Evolutionary conservation across 2,888 invertebrate genomes (phyloP).

Genomic region (Gastrophysa polygoni): DNA sequence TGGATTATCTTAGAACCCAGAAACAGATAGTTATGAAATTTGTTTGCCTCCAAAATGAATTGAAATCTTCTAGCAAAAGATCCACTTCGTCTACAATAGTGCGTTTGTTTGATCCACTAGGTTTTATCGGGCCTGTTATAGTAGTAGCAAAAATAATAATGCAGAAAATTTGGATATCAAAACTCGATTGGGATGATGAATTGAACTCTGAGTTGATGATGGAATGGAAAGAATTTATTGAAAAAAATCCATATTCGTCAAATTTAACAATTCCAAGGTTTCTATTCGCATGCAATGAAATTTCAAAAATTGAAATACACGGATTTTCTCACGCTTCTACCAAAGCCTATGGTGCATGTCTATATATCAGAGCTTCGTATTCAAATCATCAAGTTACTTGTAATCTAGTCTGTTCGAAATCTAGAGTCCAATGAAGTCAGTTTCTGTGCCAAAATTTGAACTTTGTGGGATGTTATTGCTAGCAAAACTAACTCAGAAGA

Average conservation of each 20-base stretch:
- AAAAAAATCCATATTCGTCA: no score
- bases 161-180: conserved; percentile 25
- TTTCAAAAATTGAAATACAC: conserved; percentile 21
- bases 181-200: conserved; percentile 24
- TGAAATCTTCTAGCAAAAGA: conserved; percentile 12
- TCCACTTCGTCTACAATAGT: conserved; percentile 21
- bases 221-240: no score
- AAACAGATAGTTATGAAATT: not conserved
- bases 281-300: not conserved
- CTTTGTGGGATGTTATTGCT: conserved; percentile 20
- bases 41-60: not conserved
- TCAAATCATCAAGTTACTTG: no score
- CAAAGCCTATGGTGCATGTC: conserved; percentile 29
- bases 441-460: conserved; percentile 27
- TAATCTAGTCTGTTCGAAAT: no score
- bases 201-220: no score
- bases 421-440: conserved; percentile 21
- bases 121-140: conserved; percentile 25
- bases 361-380: not conserved
- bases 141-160: conserved; percentile 26
- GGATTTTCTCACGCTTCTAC: conserved; percentile 36
- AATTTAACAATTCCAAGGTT: not conserved
- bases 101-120: conserved; percentile 27
- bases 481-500: conserved; percentile 10
- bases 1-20: conserved; percentile 10